phyloP scores from a whole-genome alignment of 64 coral and sea anemone species.

The Exaiptasia diaphana region DNA sequence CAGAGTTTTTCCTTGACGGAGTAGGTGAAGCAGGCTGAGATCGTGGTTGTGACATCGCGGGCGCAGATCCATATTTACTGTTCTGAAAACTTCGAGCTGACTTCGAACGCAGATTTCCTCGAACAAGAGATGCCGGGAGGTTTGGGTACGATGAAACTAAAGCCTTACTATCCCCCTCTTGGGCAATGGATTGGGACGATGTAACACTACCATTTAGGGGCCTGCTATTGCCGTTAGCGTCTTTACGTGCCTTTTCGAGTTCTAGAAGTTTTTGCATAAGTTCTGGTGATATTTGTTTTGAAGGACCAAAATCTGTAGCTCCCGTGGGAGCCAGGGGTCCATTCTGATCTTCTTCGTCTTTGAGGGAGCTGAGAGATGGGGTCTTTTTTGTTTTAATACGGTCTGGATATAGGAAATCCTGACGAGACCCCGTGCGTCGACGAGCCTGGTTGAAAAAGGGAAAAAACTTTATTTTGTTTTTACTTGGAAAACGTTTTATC shows the following conservation, averaged over 20 bases:
- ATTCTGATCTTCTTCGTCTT: constrained; percentile 34
- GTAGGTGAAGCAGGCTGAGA: constrained; percentile 92
- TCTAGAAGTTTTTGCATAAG: constrained; percentile 96
- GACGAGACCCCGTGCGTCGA: constrained; percentile 77
- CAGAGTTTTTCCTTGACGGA: constrained; percentile 49
- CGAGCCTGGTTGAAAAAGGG: constrained; percentile 66
- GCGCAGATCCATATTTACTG: constrained; percentile 39
- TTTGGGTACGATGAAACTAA: not conserved
- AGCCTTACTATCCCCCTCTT: not conserved
- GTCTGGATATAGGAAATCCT: constrained; percentile 90
- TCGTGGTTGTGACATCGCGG: constrained; percentile 30
- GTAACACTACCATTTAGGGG: not conserved
- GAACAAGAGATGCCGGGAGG: constrained; percentile 58
- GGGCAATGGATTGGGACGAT: not conserved
- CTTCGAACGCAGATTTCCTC: constrained; percentile 84
- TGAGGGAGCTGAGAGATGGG: constrained; percentile 15
- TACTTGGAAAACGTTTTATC: too few relatives aligned
- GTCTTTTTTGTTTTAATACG: constrained; percentile 47
- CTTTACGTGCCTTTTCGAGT: constrained; percentile 84
- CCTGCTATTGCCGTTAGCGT: constrained; percentile 16
- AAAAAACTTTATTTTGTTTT: not conserved
- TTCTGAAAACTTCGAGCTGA: constrained; percentile 83
- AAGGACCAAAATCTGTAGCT: constrained; percentile 32
- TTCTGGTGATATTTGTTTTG: constrained; percentile 82
- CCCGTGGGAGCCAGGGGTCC: constrained; percentile 21